Evolutionary conservation across 2,113 vertebrate species (phyloP).

Genomic region (Columbina picui): DNA sequence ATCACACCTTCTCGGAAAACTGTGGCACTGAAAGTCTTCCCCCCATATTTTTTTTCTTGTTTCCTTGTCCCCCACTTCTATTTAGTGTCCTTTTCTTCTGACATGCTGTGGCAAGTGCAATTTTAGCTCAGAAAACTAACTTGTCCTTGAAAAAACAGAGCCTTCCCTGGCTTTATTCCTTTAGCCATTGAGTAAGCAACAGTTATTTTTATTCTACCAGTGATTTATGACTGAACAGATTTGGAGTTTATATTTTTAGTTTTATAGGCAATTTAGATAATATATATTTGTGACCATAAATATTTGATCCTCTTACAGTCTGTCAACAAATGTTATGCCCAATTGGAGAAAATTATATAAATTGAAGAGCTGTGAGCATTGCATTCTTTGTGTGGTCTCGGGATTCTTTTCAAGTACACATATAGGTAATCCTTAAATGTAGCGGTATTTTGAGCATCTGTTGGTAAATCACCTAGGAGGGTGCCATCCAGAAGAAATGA

Average conservation of each 20-base stretch:
- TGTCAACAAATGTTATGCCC: not conserved
- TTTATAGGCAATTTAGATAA: constrained; percentile 41
- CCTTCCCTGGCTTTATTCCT: not conserved
- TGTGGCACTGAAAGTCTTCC: not conserved
- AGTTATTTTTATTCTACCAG: constrained; percentile 40
- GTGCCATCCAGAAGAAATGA: not conserved
- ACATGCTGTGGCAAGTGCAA: not conserved
- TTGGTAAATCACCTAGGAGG: not conserved
- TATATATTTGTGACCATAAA: not conserved
- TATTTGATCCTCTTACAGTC: not conserved
- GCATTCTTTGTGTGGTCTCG: not conserved
- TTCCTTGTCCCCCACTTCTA: not conserved
- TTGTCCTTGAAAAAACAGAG: constrained; percentile 58
- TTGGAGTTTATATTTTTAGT: constrained; percentile 53
- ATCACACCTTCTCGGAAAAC: constrained; percentile 80
- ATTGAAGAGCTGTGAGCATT: not conserved
- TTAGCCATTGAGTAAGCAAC: not conserved
- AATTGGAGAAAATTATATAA: not conserved
- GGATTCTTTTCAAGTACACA: not conserved
- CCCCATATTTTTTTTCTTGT: not conserved
- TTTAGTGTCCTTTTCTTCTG: not conserved
- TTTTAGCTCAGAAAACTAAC: constrained; percentile 40
- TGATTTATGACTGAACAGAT: constrained; percentile 45
- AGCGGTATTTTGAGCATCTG: not conserved
- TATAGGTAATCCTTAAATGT: not conserved